These are phyloP conservation scores for Thera britannica DNA, from an alignment of 2,888 invertebrate genomes.

Conservation along the genomic window DNA sequence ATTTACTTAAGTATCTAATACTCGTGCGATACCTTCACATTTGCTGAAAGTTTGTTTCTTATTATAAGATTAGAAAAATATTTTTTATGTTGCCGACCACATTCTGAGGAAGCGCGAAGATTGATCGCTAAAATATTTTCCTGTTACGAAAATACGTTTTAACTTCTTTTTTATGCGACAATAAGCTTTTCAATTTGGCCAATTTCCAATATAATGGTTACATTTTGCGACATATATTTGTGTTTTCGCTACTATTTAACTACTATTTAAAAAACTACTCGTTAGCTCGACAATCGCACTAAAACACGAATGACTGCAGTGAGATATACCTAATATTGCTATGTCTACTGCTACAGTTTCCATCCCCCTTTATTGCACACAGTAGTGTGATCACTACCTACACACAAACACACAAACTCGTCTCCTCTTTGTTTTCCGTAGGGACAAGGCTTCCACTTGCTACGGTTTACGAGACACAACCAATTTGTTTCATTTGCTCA, in stretches of 20 bases:
- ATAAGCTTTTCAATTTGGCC: slow-evolving; percentile 17
- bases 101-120: slow-evolving; percentile 27
- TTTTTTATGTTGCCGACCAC: slow-evolving; percentile 30
- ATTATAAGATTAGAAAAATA: background rate
- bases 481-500: background rate
- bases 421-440: too few species aligned
- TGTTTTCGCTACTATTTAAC: too few species aligned
- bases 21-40: background rate
- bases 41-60: slow-evolving; percentile 8
- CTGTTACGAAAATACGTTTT: slow-evolving; percentile 18
- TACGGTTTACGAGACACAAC: too few species aligned
- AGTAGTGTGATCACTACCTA: too few species aligned
- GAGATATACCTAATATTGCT: too few species aligned
- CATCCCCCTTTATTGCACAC: too few species aligned
- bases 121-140: slow-evolving; percentile 29
- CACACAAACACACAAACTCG: background rate
- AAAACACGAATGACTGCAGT: too few species aligned
- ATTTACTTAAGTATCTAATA: background rate
- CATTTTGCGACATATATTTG: background rate
- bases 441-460: too few species aligned
- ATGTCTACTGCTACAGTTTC: too few species aligned
- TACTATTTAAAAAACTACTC: too few species aligned
- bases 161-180: slow-evolving; percentile 9
- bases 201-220: slow-evolving; percentile 9
- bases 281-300: too few species aligned